Evolutionary conservation across 2,113 vertebrate species (phyloP).

Genomic region (Sinocyclocheilus rhinocerous): DNA sequence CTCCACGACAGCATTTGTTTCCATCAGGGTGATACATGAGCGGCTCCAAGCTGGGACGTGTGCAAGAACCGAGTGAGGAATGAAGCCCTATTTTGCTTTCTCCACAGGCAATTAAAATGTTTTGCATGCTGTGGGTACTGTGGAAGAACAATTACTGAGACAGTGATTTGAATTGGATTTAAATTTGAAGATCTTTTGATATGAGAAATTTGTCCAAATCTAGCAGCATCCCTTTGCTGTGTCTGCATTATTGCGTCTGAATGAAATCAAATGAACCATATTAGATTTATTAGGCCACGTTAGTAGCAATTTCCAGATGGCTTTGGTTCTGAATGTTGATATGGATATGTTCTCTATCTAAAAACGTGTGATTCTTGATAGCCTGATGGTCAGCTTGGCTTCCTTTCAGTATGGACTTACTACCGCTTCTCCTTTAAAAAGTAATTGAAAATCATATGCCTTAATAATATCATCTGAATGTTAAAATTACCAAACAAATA

Average conservation of each 20-base stretch:
- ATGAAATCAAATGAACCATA: constrained; percentile 10
- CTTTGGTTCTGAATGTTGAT: background rate
- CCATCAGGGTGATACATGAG: constrained; percentile 30
- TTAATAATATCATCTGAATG: background rate
- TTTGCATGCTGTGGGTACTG: constrained; percentile 27
- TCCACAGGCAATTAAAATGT: constrained; percentile 42
- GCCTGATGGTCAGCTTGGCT: background rate
- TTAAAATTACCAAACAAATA: too few species aligned
- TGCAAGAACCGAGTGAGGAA: constrained; percentile 34
- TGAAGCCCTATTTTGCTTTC: constrained; percentile 34
- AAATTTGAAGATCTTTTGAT: constrained; percentile 30
- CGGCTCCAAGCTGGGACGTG: constrained; percentile 27
- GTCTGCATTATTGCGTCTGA: background rate
- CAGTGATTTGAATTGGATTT: constrained; percentile 34
- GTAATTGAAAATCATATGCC: background rate
- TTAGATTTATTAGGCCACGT: constrained; percentile 18
- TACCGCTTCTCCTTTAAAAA: background rate
- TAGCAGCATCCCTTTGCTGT: background rate
- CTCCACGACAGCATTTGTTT: constrained; percentile 54
- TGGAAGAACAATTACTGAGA: constrained; percentile 40
- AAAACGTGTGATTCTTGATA: background rate
- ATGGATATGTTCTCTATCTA: constrained; percentile 28
- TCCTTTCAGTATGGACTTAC: background rate
- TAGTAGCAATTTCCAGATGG: constrained; percentile 9
- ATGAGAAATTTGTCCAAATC: constrained; percentile 27